Evolutionary conservation across 1,140 invertebrate species (phyloP), one percentile per base, ranked within the genome.

Genomic region (Megalonaias nervosa): DNA sequence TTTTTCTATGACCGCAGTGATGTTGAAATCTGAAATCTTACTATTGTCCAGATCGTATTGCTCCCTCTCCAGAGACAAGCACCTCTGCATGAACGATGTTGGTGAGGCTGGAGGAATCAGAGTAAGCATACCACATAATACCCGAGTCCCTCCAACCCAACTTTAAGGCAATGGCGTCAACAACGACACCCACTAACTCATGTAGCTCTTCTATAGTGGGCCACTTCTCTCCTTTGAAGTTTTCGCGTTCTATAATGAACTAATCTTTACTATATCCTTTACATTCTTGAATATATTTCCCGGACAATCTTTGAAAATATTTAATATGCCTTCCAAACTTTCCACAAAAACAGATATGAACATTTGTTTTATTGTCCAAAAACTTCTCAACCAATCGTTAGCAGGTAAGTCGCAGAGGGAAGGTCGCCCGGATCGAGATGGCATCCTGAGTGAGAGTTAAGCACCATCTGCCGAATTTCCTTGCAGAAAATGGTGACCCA

Each of bases 361-460:
- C 2, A 58, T 60, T 15, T 57, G 19, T 38, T 67, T 75, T 17
- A 75, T 58, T 14, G 73, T 75, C 58, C 6, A 56, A 48, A 75
- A 68, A 19, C 67, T 38, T 68, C n/a, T 57, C 31, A 9, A 17
- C 55, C 55, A 75, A 58, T 75, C 60, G n/a, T 9, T 12, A 23
- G 19, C 13, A 16, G 23, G 65, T 55, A 75, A 59, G 31, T 75
- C 65, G n/a, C 73, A 75, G n/a, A 75, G 19, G 1, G 73, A 75
- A 1, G 73, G 66, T 58, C 31, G 55, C 21, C 26, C 58, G 65
- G 73, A 31, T 59, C 17, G 5, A 68, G 14, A 57, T 75, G 68
- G 21, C 73, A 75, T 59, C 19, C 26, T 11, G 65, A 56, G 55
- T 68, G 73, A 58, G 31, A 57, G 21, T 67, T 23, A 67, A 75